Evolutionary conservation across 2,888 invertebrate species (phyloP).

Genomic region (Linnaemya tessellans): DNA sequence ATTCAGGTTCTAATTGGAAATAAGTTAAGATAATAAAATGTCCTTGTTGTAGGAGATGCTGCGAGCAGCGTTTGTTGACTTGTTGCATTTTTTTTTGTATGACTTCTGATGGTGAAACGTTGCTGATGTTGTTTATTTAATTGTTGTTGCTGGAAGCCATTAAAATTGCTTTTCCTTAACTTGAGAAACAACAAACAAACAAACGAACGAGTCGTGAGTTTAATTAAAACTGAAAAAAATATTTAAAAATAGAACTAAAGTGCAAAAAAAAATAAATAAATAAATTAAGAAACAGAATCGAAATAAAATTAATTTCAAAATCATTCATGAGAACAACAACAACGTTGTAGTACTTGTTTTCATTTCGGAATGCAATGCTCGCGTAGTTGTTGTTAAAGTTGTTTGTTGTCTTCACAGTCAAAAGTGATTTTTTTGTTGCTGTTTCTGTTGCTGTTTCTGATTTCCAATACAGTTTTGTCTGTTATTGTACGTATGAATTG

Average conservation of each 20-base stretch:
- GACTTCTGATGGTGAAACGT: conserved; percentile 29
- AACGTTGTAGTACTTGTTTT: conserved; percentile 20
- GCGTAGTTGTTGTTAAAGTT: conserved; percentile 6
- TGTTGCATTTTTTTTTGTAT: conserved; percentile 18
- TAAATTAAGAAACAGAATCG: neutral
- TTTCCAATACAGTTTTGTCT: neutral
- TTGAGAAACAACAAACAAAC: conserved; percentile 1
- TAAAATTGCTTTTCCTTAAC: conserved; percentile 44
- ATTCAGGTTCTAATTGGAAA: conserved; percentile 54
- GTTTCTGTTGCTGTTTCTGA: neutral
- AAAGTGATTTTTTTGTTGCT: neutral
- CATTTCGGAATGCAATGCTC: conserved; percentile 13
- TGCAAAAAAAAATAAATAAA: neutral
- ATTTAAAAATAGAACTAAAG: conserved; percentile 50
- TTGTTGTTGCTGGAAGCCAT: conserved; percentile 15
- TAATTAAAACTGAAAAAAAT: conserved; percentile 29
- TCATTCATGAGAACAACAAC: conserved; percentile 23
- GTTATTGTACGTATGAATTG: conserved; percentile 11
- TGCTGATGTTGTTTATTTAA: conserved; percentile 7
- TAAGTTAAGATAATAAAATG: conserved; percentile 9
- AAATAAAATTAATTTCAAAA: conserved; percentile 53
- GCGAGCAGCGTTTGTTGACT: conserved; percentile 47
- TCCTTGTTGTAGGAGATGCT: conserved; percentile 49
- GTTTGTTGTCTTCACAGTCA: neutral
- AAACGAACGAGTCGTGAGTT: conserved; percentile 15